Evolutionary conservation across 1,140 invertebrate genomes (phyloP).

Genomic region (Megalopta genalis): DNA sequence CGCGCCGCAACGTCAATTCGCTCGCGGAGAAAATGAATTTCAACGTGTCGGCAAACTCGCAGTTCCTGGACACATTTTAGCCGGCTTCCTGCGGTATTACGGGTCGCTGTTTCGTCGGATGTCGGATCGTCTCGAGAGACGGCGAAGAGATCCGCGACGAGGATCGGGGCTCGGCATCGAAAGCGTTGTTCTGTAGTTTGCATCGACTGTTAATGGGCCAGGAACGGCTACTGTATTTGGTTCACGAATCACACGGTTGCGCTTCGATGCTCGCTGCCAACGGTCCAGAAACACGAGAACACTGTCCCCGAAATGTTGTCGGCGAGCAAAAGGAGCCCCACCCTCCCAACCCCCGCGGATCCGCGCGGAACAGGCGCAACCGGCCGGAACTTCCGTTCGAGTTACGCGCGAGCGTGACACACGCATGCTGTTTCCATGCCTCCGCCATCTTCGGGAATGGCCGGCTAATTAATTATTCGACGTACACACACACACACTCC

Average conservation of each 20-base stretch:
- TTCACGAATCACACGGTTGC: not conserved
- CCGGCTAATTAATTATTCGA: slow-evolving; percentile 23
- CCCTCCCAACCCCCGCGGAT: not conserved
- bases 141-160: not conserved
- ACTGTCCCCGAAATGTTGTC: no score
- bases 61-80: no score
- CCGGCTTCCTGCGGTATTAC: no score
- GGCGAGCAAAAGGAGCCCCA: not conserved
- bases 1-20: no score
- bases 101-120: no score
- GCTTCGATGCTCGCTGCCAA: not conserved
- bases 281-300: no score
- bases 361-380: not conserved
- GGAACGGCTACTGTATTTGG: not conserved
- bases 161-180: not conserved
- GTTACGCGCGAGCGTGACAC: not conserved
- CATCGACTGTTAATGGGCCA: slow-evolving; percentile 45
- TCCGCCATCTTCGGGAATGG: slow-evolving; percentile 1
- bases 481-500: slow-evolving; percentile 12
- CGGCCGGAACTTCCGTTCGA: not conserved
- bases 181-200: slow-evolving; percentile 27
- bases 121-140: no score
- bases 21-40: no score
- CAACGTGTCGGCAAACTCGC: no score
- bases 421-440: slow-evolving; percentile 45